These are phyloP conservation scores for Lepus timidus DNA, from an alignment of 2,113 vertebrate species.

Conservation along the genomic window DNA sequence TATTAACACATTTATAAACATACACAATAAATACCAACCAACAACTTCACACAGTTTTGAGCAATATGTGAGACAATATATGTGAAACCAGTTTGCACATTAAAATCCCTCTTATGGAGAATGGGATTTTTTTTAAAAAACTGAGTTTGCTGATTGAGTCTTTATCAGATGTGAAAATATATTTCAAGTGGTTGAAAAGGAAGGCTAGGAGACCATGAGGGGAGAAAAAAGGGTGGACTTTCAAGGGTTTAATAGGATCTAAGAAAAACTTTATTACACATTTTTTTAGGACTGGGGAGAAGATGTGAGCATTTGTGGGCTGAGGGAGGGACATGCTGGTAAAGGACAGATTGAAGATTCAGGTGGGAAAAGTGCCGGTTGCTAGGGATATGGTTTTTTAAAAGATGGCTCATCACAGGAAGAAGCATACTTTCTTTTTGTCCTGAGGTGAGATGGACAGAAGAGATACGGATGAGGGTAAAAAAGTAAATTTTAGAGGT, in stretches of 20 bases:
- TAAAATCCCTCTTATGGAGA: not conserved
- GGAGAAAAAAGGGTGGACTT: not conserved
- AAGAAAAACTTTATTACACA: not conserved
- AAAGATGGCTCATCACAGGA: not conserved
- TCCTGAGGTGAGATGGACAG: not conserved
- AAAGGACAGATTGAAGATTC: not conserved
- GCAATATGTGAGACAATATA: not conserved
- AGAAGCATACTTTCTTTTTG: not conserved
- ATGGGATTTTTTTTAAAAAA: not conserved
- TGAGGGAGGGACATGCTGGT: not conserved
- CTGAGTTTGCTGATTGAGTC: not conserved
- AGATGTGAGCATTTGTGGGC: not conserved
- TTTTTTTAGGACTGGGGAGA: not conserved
- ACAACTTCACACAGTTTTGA: not conserved
- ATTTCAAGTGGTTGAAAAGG: not conserved
- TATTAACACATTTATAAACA: conserved; percentile 8
- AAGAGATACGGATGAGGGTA: not conserved
- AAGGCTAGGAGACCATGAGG: not conserved
- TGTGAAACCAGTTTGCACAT: not conserved
- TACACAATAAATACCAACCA: not conserved
- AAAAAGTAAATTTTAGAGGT: not conserved
- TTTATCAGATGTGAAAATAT: not conserved
- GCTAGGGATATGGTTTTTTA: not conserved
- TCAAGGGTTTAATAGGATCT: not conserved
- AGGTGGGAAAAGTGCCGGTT: not conserved